Evolutionary conservation across 2,113 vertebrate species (phyloP).

Genomic region (Scatophagus argus): DNA sequence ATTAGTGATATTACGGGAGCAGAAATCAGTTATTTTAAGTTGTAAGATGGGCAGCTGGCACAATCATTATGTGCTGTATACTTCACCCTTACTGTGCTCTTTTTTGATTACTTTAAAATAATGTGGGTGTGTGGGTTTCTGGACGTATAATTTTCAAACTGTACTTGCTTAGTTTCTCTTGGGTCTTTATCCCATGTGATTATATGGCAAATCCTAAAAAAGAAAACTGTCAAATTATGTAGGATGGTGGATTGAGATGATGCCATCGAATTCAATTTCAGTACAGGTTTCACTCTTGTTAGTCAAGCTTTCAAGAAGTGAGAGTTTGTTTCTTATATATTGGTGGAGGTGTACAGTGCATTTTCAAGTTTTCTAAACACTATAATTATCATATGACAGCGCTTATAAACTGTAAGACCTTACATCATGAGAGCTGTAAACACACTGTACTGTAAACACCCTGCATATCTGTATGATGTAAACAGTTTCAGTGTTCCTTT

Average conservation of each 20-base stretch:
- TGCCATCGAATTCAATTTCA: too few relatives aligned
- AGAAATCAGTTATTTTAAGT: background rate
- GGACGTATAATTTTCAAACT: background rate
- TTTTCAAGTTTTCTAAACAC: slow-evolving; percentile 51
- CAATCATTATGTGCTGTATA: background rate
- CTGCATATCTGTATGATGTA: slow-evolving; percentile 24
- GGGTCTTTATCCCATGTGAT: slow-evolving; percentile 1
- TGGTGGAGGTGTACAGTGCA: background rate
- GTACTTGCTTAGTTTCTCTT: background rate
- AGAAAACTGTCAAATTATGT: slow-evolving; percentile 25
- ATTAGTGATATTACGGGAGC: background rate
- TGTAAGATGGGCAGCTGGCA: background rate
- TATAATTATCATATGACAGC: slow-evolving; percentile 60
- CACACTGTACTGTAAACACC: slow-evolving; percentile 35
- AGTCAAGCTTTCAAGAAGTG: background rate
- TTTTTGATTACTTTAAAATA: background rate
- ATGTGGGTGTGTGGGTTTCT: background rate
- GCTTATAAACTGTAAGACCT: slow-evolving; percentile 40
- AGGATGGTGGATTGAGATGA: slow-evolving; percentile 7
- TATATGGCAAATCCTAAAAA: background rate
- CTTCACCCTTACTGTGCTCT: background rate
- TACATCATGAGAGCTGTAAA: slow-evolving; percentile 48
- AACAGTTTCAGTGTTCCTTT: slow-evolving; percentile 14
- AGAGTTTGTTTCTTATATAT: slow-evolving; percentile 20
- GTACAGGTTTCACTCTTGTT: slow-evolving; percentile 17